A percentile compares a stretch with the other conserved stretches of the same genome.
Evolutionary conservation across 2,113 vertebrate genomes (phyloP).

Genomic region (Hypanus sabinus): DNA sequence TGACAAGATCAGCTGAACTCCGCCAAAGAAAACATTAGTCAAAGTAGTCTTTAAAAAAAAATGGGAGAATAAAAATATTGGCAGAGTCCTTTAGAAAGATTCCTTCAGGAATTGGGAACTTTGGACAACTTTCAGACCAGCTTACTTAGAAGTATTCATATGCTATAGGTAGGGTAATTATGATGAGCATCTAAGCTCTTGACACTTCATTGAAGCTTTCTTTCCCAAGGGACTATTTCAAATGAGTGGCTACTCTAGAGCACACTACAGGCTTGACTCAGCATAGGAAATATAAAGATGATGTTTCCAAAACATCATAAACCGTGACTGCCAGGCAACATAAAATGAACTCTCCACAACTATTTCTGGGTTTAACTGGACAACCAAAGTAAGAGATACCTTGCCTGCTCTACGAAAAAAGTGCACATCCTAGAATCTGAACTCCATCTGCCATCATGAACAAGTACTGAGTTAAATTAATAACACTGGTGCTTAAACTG

Average conservation of each 20-base stretch:
- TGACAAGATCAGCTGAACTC: conserved; percentile 15
- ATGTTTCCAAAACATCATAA: conserved; percentile 21
- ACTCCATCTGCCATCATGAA: background rate
- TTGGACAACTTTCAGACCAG: conserved; percentile 19
- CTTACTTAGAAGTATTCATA: background rate
- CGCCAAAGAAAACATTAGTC: conserved; percentile 20
- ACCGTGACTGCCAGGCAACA: background rate
- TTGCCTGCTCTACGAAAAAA: background rate
- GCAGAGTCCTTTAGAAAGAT: background rate
- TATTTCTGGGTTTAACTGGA: background rate
- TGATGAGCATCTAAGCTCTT: background rate
- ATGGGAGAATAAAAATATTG: background rate
- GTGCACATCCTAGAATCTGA: conserved; percentile 6
- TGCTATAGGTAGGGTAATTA: background rate
- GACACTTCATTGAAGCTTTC: background rate
- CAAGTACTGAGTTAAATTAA: conserved; percentile 5
- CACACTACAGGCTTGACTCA: background rate
- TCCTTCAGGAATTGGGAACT: background rate
- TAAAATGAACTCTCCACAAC: background rate
- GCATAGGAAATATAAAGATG: background rate
- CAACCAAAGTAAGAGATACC: background rate
- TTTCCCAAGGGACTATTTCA: background rate
- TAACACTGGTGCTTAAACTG: background rate
- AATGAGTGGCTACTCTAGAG: background rate
- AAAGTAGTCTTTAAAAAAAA: background rate